Evolutionary conservation across 2,113 vertebrate genomes (phyloP).

Genomic region (Cichladusa arquata): DNA sequence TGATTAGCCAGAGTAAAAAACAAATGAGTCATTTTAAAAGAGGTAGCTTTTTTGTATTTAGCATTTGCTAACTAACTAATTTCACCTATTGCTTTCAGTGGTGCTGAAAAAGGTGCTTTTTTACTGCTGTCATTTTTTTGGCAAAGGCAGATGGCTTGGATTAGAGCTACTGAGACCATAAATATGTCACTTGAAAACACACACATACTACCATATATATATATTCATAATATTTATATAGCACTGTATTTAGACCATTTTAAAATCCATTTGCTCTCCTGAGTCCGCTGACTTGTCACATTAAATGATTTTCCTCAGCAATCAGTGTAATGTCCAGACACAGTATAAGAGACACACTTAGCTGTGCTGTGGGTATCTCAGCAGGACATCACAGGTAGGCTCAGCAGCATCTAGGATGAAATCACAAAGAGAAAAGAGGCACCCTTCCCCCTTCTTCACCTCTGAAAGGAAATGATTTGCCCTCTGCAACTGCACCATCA

Average conservation of each 20-base stretch:
- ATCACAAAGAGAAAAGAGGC: not conserved
- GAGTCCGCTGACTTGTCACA: not conserved
- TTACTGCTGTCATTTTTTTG: constrained; percentile 23
- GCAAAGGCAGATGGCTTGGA: constrained; percentile 15
- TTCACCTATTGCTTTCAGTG: not conserved
- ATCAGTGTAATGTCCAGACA: constrained; percentile 1
- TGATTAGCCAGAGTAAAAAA: not conserved
- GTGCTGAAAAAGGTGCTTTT: constrained; percentile 2
- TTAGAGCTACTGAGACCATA: constrained; percentile 37
- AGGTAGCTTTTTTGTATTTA: not conserved
- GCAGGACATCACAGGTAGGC: constrained; percentile 10
- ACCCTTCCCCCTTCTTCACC: constrained; percentile 28
- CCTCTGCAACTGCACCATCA: constrained; percentile 40
- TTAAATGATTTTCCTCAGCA: constrained; percentile 37
- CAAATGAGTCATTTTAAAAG: not conserved
- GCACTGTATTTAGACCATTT: constrained; percentile 31
- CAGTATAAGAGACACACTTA: not conserved
- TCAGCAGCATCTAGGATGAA: not conserved
- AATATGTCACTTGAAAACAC: constrained; percentile 32
- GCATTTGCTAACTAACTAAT: not conserved
- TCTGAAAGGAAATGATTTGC: constrained; percentile 38
- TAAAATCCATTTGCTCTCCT: constrained; percentile 55
- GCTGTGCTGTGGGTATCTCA: not conserved
- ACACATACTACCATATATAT: not conserved
- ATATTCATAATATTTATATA: constrained; percentile 52